Evolutionary conservation across 2,797 vertebrate genomes (phyloP).

Genomic region (Rallus crepitans): DNA sequence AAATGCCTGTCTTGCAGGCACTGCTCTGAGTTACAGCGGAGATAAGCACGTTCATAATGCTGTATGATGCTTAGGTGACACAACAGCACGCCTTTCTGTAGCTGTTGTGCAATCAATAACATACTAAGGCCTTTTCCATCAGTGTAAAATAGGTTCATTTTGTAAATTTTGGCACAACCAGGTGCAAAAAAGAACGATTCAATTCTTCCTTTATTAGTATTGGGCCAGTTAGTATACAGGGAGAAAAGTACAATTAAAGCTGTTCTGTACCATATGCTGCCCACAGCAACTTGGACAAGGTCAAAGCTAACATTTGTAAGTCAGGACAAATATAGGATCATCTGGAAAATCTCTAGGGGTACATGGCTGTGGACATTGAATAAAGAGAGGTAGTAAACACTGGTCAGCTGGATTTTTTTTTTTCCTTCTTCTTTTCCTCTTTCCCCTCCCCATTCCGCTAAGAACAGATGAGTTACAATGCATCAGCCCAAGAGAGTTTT

Average conservation of each 20-base stretch:
- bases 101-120: background rate
- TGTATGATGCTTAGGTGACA: background rate
- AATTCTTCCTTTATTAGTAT: conserved; percentile 84
- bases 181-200: conserved; percentile 46
- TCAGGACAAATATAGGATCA: conserved; percentile 82
- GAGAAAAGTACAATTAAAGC: conserved; percentile 87
- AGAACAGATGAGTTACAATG: background rate
- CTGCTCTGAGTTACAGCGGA: background rate
- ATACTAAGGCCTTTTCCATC: background rate
- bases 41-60: background rate
- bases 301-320: conserved; percentile 79
- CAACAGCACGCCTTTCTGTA: background rate
- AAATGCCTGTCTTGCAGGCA: background rate
- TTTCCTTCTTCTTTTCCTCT: background rate
- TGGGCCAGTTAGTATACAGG: conserved; percentile 79
- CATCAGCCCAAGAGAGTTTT: conserved; percentile 76
- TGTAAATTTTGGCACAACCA: conserved; percentile 26
- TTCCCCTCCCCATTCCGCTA: background rate
- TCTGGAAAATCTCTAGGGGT: conserved; percentile 79
- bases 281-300: conserved; percentile 80
- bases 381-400: conserved; percentile 36
- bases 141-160: conserved; percentile 24
- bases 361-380: conserved; percentile 46
- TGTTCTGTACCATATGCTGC: conserved; percentile 86
- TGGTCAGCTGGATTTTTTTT: conserved; percentile 24